Conservation (phyloP, 2,113 vertebrate species). For the Corythornis vintsioides region DNA sequence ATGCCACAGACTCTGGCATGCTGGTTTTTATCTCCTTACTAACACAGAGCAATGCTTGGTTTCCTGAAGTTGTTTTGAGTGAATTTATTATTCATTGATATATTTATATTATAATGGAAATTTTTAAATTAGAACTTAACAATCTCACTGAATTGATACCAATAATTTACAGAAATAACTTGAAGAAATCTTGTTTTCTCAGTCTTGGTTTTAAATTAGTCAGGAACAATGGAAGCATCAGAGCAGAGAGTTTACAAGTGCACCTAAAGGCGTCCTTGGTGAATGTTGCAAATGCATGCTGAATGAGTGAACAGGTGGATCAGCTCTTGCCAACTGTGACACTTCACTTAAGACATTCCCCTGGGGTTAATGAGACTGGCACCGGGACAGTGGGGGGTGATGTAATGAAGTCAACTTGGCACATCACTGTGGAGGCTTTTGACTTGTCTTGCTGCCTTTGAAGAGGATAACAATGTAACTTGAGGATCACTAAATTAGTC, state of each 20-base stretch:
- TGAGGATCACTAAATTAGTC: neutral
- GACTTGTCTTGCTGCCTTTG: neutral
- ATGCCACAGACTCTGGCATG: neutral
- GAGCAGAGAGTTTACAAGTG: neutral
- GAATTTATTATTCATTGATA: neutral
- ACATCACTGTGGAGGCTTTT: neutral
- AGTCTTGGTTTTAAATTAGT: neutral
- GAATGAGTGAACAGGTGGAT: constrained; percentile 38
- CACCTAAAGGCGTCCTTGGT: neutral
- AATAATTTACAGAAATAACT: neutral
- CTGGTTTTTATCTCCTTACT: neutral
- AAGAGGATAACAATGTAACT: neutral
- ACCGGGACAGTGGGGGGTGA: constrained; percentile 28
- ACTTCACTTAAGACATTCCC: constrained; percentile 40
- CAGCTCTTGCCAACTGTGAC: neutral
- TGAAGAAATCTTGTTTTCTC: neutral
- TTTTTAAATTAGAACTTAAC: neutral
- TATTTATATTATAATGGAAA: neutral
- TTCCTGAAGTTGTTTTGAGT: neutral
- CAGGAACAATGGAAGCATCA: rapidly evolving
- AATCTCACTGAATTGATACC: neutral
- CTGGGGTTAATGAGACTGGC: constrained; percentile 68
- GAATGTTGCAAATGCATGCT: neutral
- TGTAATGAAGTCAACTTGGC: constrained; percentile 30
- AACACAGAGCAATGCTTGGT: neutral